Base-by-base conservation (phyloP, 2,888 invertebrate genomes). In the Globia sparganii region DNA sequence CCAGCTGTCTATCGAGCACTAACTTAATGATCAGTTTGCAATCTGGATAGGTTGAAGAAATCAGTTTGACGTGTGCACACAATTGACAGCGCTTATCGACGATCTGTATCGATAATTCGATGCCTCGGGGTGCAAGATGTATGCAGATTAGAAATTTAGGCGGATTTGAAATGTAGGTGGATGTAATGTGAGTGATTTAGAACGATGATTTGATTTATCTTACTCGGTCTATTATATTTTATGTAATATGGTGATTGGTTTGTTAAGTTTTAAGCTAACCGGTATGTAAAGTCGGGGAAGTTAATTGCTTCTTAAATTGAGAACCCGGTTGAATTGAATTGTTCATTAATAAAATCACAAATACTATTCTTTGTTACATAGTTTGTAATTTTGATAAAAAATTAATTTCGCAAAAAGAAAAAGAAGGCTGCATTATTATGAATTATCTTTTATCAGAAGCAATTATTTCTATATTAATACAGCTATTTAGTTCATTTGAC, bases 11-110 rank as follows among this genome's bases (percentile, higher is more conserved):
- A 34, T 66, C 1, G 49, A 61, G 25, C 11, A 28, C 40, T 75
- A n/a, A 65, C 65, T 53, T 65, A 40, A 25, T 37, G n/a, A 72
- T 76, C 69, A 43, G 15, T 72, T 46, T 15, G 31, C 68, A 25
- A 83, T 79, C 75, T 74, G 25, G 62, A 80, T 68, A 40, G 15
- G 2, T 71, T 31, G 28, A 40, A 72, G 68, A 65, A 70, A 82
- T 83, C 72, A 58, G 62, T 79, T 61, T 28, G 72, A 72, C 66
- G 40, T 56, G 56, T 58, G 74, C 78, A 69, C 71, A 79, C 64
- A 83, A 83, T 61, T 79, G 79, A 72, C 83, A 79, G 64, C 40
- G 34, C 53, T 75, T 72, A 79, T 78, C 78, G 9, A 18, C 11
- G 34, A 79, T 65, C 68, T 58, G 34, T 53, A 37, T 82, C 58